phyloP scores from a whole-genome alignment of 2,888 invertebrate genomes.

The Pecten maximus region DNA sequence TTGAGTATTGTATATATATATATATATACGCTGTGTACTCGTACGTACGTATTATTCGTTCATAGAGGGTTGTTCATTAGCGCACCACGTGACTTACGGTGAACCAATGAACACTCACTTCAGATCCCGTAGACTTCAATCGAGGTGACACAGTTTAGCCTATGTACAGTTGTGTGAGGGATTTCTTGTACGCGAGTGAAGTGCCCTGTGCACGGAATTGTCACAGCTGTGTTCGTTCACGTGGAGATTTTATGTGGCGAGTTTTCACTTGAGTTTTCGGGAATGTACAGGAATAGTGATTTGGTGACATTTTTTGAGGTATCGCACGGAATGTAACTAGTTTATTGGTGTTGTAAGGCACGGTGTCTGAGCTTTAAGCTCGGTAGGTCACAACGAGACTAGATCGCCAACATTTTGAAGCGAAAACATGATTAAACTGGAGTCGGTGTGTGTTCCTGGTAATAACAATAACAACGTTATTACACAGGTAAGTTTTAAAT shows the following conservation, averaged over 20 bases:
- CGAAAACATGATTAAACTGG: constrained; percentile 70
- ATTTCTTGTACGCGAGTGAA: not conserved
- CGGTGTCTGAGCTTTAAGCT: not conserved
- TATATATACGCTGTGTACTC: too few species aligned
- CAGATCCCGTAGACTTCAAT: constrained; percentile 28
- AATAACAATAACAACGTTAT: constrained; percentile 57
- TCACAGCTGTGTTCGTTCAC: not conserved
- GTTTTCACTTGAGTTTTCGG: not conserved
- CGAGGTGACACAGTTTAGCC: constrained; percentile 29
- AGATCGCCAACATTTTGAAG: not conserved
- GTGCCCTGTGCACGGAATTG: constrained; percentile 18
- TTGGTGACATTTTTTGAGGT: not conserved
- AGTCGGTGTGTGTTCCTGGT: constrained; percentile 60
- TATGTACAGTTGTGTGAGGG: constrained; percentile 24
- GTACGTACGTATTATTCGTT: too few species aligned
- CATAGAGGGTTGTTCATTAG: constrained; percentile 16
- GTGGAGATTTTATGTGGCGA: not conserved
- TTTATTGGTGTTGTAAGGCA: constrained; percentile 1
- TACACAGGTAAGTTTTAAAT: constrained; percentile 66
- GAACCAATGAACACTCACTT: constrained; percentile 6
- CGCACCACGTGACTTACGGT: not conserved
- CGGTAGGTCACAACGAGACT: not conserved
- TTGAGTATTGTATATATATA: not conserved
- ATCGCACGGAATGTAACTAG: not conserved
- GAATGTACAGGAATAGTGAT: not conserved